Evolutionary conservation across 1,140 invertebrate species (phyloP).

Genomic region (Antheraea mylitta): DNA sequence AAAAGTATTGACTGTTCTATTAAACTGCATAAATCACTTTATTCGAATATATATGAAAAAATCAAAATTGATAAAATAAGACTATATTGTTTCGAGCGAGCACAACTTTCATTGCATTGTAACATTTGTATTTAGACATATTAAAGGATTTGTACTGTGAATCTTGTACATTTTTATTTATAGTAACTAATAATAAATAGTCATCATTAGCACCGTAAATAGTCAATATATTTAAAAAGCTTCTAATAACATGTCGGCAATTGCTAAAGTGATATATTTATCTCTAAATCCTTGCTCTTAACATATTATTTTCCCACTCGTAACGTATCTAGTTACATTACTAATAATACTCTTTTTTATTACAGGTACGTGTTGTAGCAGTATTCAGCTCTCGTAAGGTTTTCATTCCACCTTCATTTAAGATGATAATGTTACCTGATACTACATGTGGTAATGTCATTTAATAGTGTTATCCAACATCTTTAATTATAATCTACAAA

Average conservation of each 20-base stretch:
- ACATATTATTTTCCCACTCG: not conserved
- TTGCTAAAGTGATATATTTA: not conserved
- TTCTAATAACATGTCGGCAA: not conserved
- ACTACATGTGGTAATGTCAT: not conserved
- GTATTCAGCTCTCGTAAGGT: not conserved
- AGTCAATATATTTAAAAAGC: not conserved
- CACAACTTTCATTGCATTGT: too few species aligned
- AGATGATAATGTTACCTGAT: not conserved
- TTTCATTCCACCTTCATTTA: not conserved
- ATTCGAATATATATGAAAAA: too few species aligned
- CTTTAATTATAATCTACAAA: not conserved
- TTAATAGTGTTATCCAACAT: not conserved
- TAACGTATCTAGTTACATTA: constrained; percentile 8
- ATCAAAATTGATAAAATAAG: too few species aligned
- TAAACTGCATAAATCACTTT: too few species aligned
- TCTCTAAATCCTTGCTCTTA: not conserved
- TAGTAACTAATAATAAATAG: too few species aligned
- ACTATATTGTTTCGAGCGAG: too few species aligned
- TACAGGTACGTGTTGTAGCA: constrained; percentile 10
- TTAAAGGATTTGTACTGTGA: too few species aligned
- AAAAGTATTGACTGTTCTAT: too few species aligned
- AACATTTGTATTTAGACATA: too few species aligned
- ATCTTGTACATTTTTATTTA: too few species aligned
- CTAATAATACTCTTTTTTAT: constrained; percentile 9
- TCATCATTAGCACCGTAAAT: too few species aligned